Evolutionary conservation across 2,888 invertebrate species (phyloP), one percentile per base, ranked within the genome.

Genomic region (Ophion ellenae): DNA sequence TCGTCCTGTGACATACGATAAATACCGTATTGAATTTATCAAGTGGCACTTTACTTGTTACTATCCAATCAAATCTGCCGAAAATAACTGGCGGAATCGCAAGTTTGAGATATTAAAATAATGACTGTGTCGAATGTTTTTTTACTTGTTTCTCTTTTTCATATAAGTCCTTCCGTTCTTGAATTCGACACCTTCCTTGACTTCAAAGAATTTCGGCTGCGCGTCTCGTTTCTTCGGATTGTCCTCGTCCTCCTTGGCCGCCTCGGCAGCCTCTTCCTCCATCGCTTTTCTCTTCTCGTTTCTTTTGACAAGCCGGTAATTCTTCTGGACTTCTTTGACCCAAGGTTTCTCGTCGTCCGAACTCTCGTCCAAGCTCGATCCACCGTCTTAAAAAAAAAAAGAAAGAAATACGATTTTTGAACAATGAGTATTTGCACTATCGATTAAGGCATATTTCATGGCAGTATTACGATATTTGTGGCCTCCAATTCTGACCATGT

Each of bases 341-440:
- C 97, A 98, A 6, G 96, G 95, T 85, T 96, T 96, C 78, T 98
- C 97, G 92, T 98, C 98, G 89, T 98, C 98, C 1, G 98, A 97
- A 92, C 97, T 95, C 61, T 93, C 93, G 53, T 93, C 94, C 11
- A 86, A 53, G 28, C 86, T 86, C 32, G 94, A 94, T 78, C 91
- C 91, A 63, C 87, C 86, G 74, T 86, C 90, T 91, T 70, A 40
- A 86, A 71, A 86, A 53, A 45, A 77, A 24, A 53, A 74, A n/a
- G 47, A 24, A 70, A n/a, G 67, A 20, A 53, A 75, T 59, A 79
- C 63, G 36, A 14, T 4, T 17, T 53, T 47, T 73, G 0, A 4
- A 24, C 14, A 45, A n/a, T 5, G 11, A 47, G 14, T 17, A 67
- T 45, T 36, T 53, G 28, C 53, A 14, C 5, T 17, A 14, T 77